phyloP scores from a whole-genome alignment of 2,113 vertebrate species.

The Gopherus evgoodei region DNA sequence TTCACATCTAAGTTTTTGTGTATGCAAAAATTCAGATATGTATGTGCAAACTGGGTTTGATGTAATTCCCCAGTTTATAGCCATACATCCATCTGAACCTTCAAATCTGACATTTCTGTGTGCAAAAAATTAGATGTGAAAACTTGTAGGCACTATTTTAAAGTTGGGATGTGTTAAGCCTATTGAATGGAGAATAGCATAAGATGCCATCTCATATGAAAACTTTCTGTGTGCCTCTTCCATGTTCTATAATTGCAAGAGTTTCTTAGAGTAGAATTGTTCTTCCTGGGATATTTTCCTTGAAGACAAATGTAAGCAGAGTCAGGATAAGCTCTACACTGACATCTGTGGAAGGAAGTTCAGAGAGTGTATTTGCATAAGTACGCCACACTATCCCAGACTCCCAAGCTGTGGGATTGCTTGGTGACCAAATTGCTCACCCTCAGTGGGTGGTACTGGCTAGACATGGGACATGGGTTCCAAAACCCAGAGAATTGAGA shows the following conservation, averaged over 20 bases:
- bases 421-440: too few species aligned
- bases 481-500: too few species aligned
- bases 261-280: not conserved
- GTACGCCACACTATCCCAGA: too few species aligned
- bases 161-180: not conserved
- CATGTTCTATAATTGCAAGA: not conserved
- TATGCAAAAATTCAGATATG: not conserved
- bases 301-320: not conserved
- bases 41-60: not conserved
- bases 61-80: not conserved
- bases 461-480: too few species aligned
- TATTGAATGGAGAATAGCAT: constrained; percentile 4
- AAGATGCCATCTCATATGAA: not conserved
- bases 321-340: too few species aligned
- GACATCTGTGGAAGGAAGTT: too few species aligned
- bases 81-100: not conserved
- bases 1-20: not conserved
- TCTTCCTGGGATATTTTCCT: not conserved
- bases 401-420: too few species aligned
- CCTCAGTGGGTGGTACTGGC: too few species aligned
- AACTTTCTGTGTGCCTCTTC: not conserved
- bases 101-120: not conserved
- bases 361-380: too few species aligned
- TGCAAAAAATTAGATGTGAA: constrained; percentile 11
- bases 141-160: not conserved